Base-by-base conservation (phyloP, 92 coral and sea anemone genomes). In the Zoanthus sansibaricus region DNA sequence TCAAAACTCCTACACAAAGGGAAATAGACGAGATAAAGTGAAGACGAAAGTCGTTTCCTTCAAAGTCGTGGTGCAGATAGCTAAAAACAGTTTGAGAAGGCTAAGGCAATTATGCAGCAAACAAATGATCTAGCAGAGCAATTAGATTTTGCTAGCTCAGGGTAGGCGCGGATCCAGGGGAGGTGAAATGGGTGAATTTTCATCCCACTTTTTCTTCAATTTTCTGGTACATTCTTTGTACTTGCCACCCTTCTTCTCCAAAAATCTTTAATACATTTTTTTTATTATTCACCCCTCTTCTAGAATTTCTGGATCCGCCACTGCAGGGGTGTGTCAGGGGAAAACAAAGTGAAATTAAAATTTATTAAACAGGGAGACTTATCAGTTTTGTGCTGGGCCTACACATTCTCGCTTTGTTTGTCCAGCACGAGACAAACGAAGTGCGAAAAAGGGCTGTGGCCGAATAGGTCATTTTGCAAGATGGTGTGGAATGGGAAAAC, bases 391-490 rank as follows among this genome's bases (percentile, higher is more conserved):
- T 88, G 83, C 87, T 73, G 91, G 91, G 59, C 83, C 84, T 20
- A 37, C 85, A 87, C 85, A 77, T 31, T 78, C 83, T 87, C 85
- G 84, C 85, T 18, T 78, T 18, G 64, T 70, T 59, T 87, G 77
- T 74, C 91, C 91, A 59, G 87, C 91, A 51, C 82, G 70, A 87
- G 75, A 87, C 86, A 77, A 86, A 84, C 90, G 86, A 79, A 71
- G 86, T 55, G 82, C 90, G 58, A 79, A 45, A 64, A 87, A 64
- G 14, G 90, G 86, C 82, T 79, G 86, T 82, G 83, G 91, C 70
- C 3, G 90, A 59, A 79, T 79, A 9, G 76, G 87, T 66, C 87
- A 88, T 62, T 86, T 86, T 88, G 76, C 90, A 33, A 71, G 83
- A 9, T 78, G 68, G 52, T 82, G 91, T 51, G 55, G 87, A 88